Evolutionary conservation across 1,140 invertebrate genomes (phyloP).

Genomic region (Hetaerina americana): DNA sequence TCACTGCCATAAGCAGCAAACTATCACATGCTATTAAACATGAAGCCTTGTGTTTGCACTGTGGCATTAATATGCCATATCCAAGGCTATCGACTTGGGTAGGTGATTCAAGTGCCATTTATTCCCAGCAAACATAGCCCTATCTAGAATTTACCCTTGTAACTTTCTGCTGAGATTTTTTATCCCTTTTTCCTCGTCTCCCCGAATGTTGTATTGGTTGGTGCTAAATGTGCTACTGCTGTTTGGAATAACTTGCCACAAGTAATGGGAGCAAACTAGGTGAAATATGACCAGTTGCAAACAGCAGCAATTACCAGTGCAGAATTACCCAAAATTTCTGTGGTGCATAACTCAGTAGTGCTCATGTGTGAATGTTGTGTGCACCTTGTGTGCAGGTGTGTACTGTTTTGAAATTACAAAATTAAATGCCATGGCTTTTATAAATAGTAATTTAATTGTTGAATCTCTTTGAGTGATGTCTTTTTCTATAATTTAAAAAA

Average conservation of each 20-base stretch:
- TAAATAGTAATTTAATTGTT: constrained; percentile 1
- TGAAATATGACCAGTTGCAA: background rate
- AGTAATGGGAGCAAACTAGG: background rate
- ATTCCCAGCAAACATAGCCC: background rate
- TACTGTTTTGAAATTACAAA: background rate
- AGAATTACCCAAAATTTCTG: background rate
- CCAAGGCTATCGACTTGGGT: too few relatives aligned
- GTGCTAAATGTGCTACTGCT: background rate
- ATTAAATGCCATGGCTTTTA: background rate
- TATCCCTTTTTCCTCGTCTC: background rate
- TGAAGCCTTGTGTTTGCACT: too few relatives aligned
- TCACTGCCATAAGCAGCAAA: background rate
- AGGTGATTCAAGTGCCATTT: background rate
- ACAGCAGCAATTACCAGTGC: background rate
- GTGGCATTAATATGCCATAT: too few relatives aligned
- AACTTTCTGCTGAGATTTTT: background rate
- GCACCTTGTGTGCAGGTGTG: background rate
- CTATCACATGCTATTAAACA: too few relatives aligned
- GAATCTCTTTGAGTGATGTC: background rate
- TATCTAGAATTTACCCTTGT: background rate
- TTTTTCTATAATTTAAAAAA: background rate
- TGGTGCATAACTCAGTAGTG: background rate
- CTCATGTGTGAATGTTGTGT: background rate
- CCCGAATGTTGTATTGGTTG: background rate
- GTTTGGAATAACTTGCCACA: background rate